Conservation (phyloP, 37 sponge, comb jelly and placozoan species). For the Chondrosia reniformis region DNA sequence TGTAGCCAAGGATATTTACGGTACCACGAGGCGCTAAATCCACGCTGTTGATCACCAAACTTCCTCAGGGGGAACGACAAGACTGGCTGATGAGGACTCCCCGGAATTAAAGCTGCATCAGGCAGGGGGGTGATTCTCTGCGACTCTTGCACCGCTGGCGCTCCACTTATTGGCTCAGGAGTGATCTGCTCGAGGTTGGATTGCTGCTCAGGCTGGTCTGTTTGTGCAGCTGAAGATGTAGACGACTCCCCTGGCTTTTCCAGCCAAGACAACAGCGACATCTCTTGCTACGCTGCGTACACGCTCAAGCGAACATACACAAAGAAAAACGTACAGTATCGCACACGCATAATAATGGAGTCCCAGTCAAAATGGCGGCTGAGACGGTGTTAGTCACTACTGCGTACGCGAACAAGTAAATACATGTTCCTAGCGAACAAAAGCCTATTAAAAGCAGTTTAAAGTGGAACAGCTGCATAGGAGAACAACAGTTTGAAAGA, state of each 20-base stretch:
- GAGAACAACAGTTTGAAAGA: slow-evolving; percentile 4
- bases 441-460: slow-evolving; percentile 11
- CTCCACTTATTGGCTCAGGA: slow-evolving; percentile 3
- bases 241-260: slow-evolving; percentile 4
- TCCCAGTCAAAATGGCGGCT: slow-evolving; percentile 7
- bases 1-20: slow-evolving; percentile 4
- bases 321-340: slow-evolving; percentile 2
- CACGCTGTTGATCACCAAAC: slow-evolving; percentile 35
- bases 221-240: neutral
- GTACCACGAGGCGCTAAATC: slow-evolving; percentile 18
- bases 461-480: slow-evolving; percentile 11
- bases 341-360: slow-evolving; percentile 3
- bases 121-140: slow-evolving; percentile 4
- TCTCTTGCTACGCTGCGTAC: slow-evolving; percentile 3
- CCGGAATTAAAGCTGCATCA: slow-evolving; percentile 21
- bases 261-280: slow-evolving; percentile 3
- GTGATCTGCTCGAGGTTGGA: slow-evolving; percentile 3
- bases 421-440: neutral
- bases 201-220: slow-evolving; percentile 4
- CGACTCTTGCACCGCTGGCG: slow-evolving; percentile 4
- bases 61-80: slow-evolving; percentile 17
- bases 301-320: slow-evolving; percentile 3
- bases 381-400: slow-evolving; percentile 1
- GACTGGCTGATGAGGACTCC: slow-evolving; percentile 22
- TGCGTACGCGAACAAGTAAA: neutral